Percentiles rank a stretch among this genome's conserved stretches.
phyloP scores from a whole-genome alignment of 1,140 invertebrate species.

The Pseudomyrmex pallidus region DNA sequence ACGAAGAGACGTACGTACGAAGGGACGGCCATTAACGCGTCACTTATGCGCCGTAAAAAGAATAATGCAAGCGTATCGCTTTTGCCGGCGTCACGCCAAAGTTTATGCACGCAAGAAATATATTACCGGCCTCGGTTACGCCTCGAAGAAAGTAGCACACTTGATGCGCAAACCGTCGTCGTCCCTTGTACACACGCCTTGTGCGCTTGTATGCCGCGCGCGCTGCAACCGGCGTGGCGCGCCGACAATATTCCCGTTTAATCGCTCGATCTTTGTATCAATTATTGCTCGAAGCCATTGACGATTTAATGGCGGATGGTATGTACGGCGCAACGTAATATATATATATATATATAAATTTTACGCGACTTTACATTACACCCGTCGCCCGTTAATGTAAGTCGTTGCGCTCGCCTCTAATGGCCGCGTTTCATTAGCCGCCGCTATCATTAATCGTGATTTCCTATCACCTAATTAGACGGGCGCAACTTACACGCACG shows the following conservation, averaged over 20 bases:
- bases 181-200: neutral
- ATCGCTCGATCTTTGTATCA: no score
- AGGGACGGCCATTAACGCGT: neutral
- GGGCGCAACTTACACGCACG: conserved; percentile 28
- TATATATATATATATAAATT: neutral
- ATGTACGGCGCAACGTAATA: conserved; percentile 3
- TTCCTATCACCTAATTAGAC: conserved; percentile 66
- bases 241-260: no score
- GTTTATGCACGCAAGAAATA: conserved; percentile 24
- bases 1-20: neutral
- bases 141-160: neutral
- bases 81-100: conserved; percentile 2
- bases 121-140: neutral
- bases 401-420: conserved; percentile 30
- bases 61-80: conserved; percentile 4
- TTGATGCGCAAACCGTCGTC: no score
- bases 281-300: no score
- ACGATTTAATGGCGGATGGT: no score
- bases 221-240: no score
- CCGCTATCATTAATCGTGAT: conserved; percentile 47
- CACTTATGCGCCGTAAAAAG: neutral
- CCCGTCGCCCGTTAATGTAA: conserved; percentile 54
- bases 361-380: conserved; percentile 46
- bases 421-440: conserved; percentile 54
- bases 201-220: no score